Percentiles rank a stretch among this genome's conserved stretches.
These are phyloP conservation scores for Amblyopsis hoosieri DNA, from an alignment of 2,797 vertebrate species.

Conservation along the genomic window DNA sequence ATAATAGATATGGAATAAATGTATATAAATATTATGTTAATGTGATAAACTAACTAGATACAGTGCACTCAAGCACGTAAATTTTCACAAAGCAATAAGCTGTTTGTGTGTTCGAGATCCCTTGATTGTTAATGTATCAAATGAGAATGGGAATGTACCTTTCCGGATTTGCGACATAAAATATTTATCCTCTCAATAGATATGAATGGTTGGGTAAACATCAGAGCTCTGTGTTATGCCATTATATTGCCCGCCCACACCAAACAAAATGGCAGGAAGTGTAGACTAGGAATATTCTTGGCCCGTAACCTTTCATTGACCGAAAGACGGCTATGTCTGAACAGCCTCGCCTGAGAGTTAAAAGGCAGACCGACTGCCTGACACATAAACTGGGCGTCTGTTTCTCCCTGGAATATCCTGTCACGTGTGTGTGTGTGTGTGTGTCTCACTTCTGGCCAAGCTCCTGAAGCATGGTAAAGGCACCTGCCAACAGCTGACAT, in stretches of 20 bases:
- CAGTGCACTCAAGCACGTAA: background rate
- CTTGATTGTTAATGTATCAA: constrained; percentile 8
- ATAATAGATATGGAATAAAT: constrained; percentile 73
- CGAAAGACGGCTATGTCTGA: constrained; percentile 62
- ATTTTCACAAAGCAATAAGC: background rate
- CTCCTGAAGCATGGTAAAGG: constrained; percentile 28
- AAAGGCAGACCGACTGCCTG: constrained; percentile 32
- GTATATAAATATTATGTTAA: constrained; percentile 6
- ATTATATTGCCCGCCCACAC: constrained; percentile 9
- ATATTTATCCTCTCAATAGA: constrained; percentile 18
- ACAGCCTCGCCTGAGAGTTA: constrained; percentile 30
- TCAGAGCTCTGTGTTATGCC: constrained; percentile 20
- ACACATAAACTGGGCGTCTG: constrained; percentile 35
- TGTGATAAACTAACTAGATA: background rate
- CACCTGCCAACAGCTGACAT: constrained; percentile 32
- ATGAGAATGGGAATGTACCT: constrained; percentile 1
- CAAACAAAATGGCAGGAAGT: constrained; percentile 62
- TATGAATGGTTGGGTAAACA: constrained; percentile 22
- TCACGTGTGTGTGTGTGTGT: constrained; percentile 13
- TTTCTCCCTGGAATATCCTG: constrained; percentile 65
- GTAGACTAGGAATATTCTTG: constrained; percentile 56
- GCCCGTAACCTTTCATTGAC: constrained; percentile 47
- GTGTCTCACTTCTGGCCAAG: constrained; percentile 58
- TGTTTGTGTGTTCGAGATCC: constrained; percentile 4
- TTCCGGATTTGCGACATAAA: background rate